Conservation (phyloP, 2,113 vertebrate species). For the Bothrops jararaca region DNA sequence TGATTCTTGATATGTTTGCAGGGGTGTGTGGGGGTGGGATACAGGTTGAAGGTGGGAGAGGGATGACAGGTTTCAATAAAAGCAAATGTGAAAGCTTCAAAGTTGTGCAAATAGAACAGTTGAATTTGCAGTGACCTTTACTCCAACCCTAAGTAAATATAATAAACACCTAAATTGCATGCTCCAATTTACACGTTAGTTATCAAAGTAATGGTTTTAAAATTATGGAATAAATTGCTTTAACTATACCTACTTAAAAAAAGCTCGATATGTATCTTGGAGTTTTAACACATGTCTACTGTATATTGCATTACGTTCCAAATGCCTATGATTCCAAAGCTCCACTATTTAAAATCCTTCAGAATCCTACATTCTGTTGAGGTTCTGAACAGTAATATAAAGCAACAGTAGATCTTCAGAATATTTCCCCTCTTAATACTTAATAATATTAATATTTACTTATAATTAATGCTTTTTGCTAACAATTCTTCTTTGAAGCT, state of each 20-base stretch:
- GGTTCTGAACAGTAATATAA: background rate
- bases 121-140: slow-evolving; percentile 24
- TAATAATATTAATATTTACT: background rate
- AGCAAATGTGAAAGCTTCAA: background rate
- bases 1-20: background rate
- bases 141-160: background rate
- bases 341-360: background rate
- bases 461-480: background rate
- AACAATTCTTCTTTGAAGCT: slow-evolving; percentile 35
- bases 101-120: slow-evolving; percentile 19
- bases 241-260: background rate
- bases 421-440: background rate
- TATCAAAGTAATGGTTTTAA: background rate
- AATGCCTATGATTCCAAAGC: background rate
- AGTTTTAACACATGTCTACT: background rate
- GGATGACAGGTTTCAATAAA: background rate
- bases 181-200: background rate
- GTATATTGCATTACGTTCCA: background rate
- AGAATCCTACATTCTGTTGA: background rate
- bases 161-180: slow-evolving; percentile 3
- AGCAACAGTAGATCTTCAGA: background rate
- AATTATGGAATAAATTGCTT: background rate
- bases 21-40: background rate
- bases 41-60: background rate
- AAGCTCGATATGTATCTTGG: background rate